Conservation (phyloP, 2,797 vertebrate genomes). For the Pseudomugil tenellus region DNA sequence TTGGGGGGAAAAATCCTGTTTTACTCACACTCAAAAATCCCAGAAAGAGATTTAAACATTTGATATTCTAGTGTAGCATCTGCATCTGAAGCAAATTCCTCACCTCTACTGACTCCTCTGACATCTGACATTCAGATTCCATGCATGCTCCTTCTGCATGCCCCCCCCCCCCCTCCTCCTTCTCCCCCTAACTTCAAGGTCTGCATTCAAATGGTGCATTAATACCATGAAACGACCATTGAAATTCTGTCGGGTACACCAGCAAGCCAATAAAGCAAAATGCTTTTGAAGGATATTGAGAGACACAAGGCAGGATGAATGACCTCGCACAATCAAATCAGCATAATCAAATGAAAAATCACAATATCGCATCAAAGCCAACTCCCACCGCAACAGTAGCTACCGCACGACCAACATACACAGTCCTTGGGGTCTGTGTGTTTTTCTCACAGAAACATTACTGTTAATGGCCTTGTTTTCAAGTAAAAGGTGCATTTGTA, state of each 20-base stretch:
- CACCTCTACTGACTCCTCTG: slow-evolving; percentile 82
- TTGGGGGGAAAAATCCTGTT: slow-evolving; percentile 15
- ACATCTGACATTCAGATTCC: slow-evolving; percentile 80
- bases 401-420: slow-evolving; percentile 85
- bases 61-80: slow-evolving; percentile 62
- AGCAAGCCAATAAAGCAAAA: slow-evolving; percentile 89
- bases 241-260: slow-evolving; percentile 88
- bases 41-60: slow-evolving; percentile 60
- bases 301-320: slow-evolving; percentile 84
- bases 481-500: slow-evolving; percentile 8
- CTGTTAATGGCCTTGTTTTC: slow-evolving; percentile 31
- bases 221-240: slow-evolving; percentile 92
- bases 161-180: neutral
- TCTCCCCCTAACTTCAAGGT: slow-evolving; percentile 35
- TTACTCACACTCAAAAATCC: slow-evolving; percentile 45
- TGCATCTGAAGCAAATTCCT: slow-evolving; percentile 75
- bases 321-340: slow-evolving; percentile 90
- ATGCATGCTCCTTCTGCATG: slow-evolving; percentile 42
- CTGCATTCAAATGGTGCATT: slow-evolving; percentile 81
- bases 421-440: slow-evolving; percentile 76
- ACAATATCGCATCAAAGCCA: slow-evolving; percentile 89
- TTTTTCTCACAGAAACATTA: slow-evolving; percentile 25
- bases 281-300: slow-evolving; percentile 91
- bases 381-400: slow-evolving; percentile 83
- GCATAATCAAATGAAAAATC: slow-evolving; percentile 93